Base-by-base conservation (phyloP, 2,888 invertebrate genomes). In the Gonocerus acuteangulatus region DNA sequence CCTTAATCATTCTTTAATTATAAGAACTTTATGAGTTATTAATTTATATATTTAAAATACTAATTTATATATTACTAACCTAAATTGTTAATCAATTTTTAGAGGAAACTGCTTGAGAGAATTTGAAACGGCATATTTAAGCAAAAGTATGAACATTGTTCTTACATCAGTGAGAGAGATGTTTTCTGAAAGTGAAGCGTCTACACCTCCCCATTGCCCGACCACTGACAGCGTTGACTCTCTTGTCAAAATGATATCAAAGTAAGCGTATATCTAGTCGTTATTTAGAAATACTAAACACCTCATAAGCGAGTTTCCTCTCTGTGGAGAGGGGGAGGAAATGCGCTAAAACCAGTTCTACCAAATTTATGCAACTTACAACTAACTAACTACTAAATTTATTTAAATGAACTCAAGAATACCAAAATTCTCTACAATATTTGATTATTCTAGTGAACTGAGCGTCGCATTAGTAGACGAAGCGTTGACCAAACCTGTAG, bases 391-490 rank as follows among this genome's bases (percentile, higher is more conserved):
- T 11, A 27, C 22, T 23, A 34, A 11, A 48, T 4, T 48, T 21
- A 1, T 48, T 1, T 16, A 11, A 7, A 48, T 9, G 16, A 16
- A n/a, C n/a, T n/a, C n/a, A n/a, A n/a, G n/a, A n/a, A n/a, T n/a
- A n/a, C n/a, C n/a, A n/a, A n/a, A n/a, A n/a, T n/a, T 16, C 7
- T 45, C 7, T 45, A 45, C 15, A 13, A 45, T 13, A 27, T 6
- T 27, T 27, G 9, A 6, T 27, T 27, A 9, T 62, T 60, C 48
- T 72, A 84, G 84, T 69, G 93, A 95, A 71, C 71, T 95, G 61
- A 89, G 88, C 72, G 85, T 93, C 6, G 89, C 92, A 0, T 77
- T 89, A 58, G 86, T 93, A 11, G 95, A 96, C 73, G 82, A 83
- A 68, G 82, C 85, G 65, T 77, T 96, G 48, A 86, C 86, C 68